These are phyloP conservation scores for Sandelia bainsii DNA, from an alignment of 2,797 vertebrate genomes.

Conservation along the genomic window DNA sequence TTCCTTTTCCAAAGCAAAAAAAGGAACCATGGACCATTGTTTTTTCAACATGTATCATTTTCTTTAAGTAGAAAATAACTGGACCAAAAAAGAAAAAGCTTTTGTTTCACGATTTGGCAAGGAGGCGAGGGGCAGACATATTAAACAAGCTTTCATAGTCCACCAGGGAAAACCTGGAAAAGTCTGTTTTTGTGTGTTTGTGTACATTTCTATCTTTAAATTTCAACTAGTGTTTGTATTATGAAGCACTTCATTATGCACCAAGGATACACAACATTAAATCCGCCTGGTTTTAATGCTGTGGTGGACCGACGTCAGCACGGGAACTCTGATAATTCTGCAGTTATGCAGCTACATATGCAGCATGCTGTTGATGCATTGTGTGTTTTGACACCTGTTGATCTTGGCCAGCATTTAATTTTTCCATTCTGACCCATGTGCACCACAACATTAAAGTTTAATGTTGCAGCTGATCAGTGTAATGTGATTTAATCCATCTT, in stretches of 20 bases:
- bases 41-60: constrained; percentile 56
- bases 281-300: no score
- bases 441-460: no score
- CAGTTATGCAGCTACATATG: no score
- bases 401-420: no score
- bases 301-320: no score
- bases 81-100: constrained; percentile 58
- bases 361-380: no score
- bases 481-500: constrained; percentile 40
- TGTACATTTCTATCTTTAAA: constrained; percentile 42
- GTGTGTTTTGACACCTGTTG: no score
- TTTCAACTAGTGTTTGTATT: constrained; percentile 40
- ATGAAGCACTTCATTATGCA: constrained; percentile 23
- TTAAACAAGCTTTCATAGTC: constrained; percentile 49
- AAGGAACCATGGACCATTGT: constrained; percentile 56
- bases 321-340: no score
- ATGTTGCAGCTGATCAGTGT: no score
- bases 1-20: constrained; percentile 68
- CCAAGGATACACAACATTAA: no score
- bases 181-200: constrained; percentile 21
- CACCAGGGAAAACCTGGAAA: constrained; percentile 40
- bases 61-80: constrained; percentile 75
- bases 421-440: no score
- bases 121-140: constrained; percentile 43
- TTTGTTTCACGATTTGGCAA: constrained; percentile 60